Evolutionary conservation across 2,888 invertebrate species (phyloP), one percentile per base, ranked within the genome.

Genomic region (Ditula angustiorana): DNA sequence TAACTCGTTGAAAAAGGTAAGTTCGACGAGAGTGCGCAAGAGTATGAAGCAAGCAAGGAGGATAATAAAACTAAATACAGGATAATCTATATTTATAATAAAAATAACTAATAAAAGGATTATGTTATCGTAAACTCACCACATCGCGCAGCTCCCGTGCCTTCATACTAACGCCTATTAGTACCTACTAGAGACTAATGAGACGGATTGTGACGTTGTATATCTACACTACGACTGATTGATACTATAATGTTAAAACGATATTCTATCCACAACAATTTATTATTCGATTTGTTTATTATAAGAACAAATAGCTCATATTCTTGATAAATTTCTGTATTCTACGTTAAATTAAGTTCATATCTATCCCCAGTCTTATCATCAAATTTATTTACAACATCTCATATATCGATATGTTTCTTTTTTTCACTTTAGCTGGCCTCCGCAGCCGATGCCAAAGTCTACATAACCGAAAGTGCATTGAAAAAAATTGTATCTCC

Each of bases 341-440:
- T 69, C 66, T 67, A 71, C 61, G 53, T 69, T 69, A 67, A 67
- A 70, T 66, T 63, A 62, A 62, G 68, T 67, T 69, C 63, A 56
- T 72, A 75, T 64, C 73, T 66, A 63, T 75, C 68, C 71, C 81
- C 86, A 87, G 87, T 87, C 86, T 87, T 86, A 71, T 72, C 67
- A 69, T 47, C 68, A 70, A 72, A 37, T 56, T 50, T 76, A 81
- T 81, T 80, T 83, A 85, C 79, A 87, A 74, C 79, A 79, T 79
- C 77, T 82, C 81, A 73, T 80, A 77, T 68, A 74, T 75, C 74
- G 85, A 83, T 83, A 82, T 85, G 85, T 85, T 77, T 63, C 57
- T 58, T 79, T 71, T 70, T 78, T 79, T 83, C 71, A 74, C 75
- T 74, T 71, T 73, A 55, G 71, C 71, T 67, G 76, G 77, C 74